Evolutionary conservation across 2,113 vertebrate genomes (phyloP), one percentile per base, ranked within the genome.

Genomic region (Brachyhypopomus occidentalis): DNA sequence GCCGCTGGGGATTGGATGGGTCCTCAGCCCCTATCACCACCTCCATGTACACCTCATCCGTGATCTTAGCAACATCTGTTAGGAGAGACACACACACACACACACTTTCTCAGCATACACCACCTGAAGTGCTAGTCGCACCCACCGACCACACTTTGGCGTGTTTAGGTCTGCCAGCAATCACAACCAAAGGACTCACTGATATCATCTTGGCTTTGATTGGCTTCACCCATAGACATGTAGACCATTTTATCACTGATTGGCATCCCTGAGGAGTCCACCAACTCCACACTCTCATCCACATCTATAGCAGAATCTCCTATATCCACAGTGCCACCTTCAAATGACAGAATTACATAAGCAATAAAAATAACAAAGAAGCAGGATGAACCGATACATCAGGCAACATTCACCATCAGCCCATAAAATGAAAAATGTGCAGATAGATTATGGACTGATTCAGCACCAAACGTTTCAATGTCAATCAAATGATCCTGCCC

Each of bases 191-290:
- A 27, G 14, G 23, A 85, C 85, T 86, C 22, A 91, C 91, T 95
- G 83, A 95, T 95, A 86, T 96, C 95, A 89, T 95, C 93, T 87
- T 95, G 95, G 90, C 93, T 95, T 86, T 95, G 95, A 89, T 92
- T 93, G 71, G 95, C 92, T 90, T 96, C 95, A 87, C 94, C 95
- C 80, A 96, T 94, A 73, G 95, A 94, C 95, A 96, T 96, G 88
- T 96, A 95, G 89, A 96, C 95, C 95, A 96, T 96, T 90, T 96
- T 96, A 86, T 96, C 95, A 87, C 94, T 90, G 41, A 94, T 92
- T 83, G 95, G 89, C 88, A 94, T 93, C 67, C 91, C 93, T 86
- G 94, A 88, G 20, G 89, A 66, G 72, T 92, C 93, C 89, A 95
- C 95, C 83, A 96, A 94, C 89, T 96, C 91, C 81, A 96, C 93